Base-by-base conservation (phyloP, 2,797 vertebrate species). In the Hippocampus kuda region DNA sequence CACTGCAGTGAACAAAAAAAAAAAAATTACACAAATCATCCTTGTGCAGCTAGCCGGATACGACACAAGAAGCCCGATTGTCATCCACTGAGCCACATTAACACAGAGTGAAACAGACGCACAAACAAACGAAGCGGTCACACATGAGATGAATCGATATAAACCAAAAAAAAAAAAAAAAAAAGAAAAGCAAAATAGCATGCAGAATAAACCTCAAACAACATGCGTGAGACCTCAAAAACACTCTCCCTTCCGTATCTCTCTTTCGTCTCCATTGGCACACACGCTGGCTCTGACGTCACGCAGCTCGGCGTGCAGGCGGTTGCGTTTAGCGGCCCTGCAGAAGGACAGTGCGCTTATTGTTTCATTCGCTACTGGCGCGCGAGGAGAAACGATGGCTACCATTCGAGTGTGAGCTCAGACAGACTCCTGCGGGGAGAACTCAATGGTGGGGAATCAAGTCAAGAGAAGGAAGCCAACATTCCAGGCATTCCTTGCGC, bases 401-500 rank as follows among this genome's bases (percentile, higher is more conserved):
- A 46, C 12, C 41, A 38, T 51, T 53, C 5, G 24, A 65, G 5
- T n/a, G 63, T 7, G 42, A 46, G 63, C 41, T 44, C 7, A 22
- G 49, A 51, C 49, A 7, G 49, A 20, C 49, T 20, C 49, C 49
- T 54, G 16, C 41, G 15, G 38, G 54, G n/a, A 13, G 9, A 34
- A 61, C 65, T 42, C 26, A 68, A 53, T 3, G 63, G 27, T 42
- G 26, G 34, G 41, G 18, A 66, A 34, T n/a, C 20, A 67, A 65
- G 65, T 48, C 9, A 65, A 57, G 26, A 62, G 16, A 66, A 59
- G 34, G 65, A 70, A 68, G 74, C 66, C 22, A n/a, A 70, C 76
- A 79, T 84, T 82, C 77, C 82, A 70, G 11, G 68, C 74, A 85
- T 86, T 85, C 80, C 75, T 79, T 67, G 34, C 51, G 71, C 44